Base-by-base conservation (phyloP, 2,888 invertebrate species). In the Xiphydria camelus region DNA sequence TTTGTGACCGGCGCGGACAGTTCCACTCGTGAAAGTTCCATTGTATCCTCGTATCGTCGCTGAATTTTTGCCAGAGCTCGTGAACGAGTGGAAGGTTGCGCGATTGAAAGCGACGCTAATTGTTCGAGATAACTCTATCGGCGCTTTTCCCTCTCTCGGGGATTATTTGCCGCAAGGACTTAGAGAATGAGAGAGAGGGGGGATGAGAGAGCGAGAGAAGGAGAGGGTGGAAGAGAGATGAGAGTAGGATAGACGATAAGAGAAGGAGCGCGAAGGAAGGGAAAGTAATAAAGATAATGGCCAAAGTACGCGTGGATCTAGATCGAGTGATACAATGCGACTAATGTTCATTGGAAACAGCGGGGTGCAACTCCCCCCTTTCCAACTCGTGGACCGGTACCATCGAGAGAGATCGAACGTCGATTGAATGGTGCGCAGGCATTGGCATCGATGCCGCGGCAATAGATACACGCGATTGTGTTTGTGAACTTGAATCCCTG, bases 401-500 rank as follows among this genome's bases (percentile, higher is more conserved):
- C 47, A 47, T 51, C 49, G 43, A 49, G 42, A n/a, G n/a, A 60
- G 61, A 67, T 68, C 61, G 67, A 59, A 64, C 64, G 61, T 65
- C 62, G 61, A 66, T 62, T 65, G 61, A 67, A 64, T 63, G 54
- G 59, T n/a, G 38, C 32, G 41, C 40, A 36, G 34, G 46, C 48
- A 46, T 43, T 42, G 42, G 37, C 42, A 40, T 45, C 49, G n/a
- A n/a, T 5, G 14, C 17, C 33, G 4, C n/a, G 5, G 33, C 6
- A 4, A 5, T n/a, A n/a, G 33, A 33, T 33, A 53, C 45, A 33
- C 49, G 38, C 51, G 51, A 65, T 64, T 57, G 62, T 62, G 55
- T 59, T 60, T 61, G 59, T 62, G 66, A 66, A 66, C 66, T 66
- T 62, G 62, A 61, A 67, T 67, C 55, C 53, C 41, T 33, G 26